These are phyloP conservation scores for human (Homo sapiens) DNA, from an alignment of 2,113 vertebrate species.

Conservation along the genomic window DNA sequence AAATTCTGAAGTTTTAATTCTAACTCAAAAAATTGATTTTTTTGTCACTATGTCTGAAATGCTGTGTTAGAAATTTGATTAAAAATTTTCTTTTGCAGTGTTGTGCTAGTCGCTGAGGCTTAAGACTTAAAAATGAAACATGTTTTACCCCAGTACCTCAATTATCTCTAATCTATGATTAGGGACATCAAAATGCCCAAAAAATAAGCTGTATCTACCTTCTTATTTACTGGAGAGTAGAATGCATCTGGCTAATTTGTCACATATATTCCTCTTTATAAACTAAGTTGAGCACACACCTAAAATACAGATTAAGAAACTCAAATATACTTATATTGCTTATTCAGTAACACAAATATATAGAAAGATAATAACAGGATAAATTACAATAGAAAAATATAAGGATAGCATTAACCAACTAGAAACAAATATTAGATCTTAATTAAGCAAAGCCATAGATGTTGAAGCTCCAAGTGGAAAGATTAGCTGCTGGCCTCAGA, in stretches of 20 bases:
- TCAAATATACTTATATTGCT: neutral
- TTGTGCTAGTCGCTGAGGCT: neutral
- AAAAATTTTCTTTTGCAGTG: constrained; percentile 26
- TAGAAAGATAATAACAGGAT: neutral
- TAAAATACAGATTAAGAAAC: constrained; percentile 22
- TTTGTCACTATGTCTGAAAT: neutral
- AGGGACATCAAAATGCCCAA: neutral
- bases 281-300: neutral
- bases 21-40: constrained; percentile 24
- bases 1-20: constrained; percentile 19
- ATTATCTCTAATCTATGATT: constrained; percentile 27
- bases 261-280: neutral
- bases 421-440: constrained; percentile 1
- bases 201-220: neutral
- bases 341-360: neutral
- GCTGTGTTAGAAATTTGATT: constrained; percentile 36
- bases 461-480: neutral
- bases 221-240: neutral
- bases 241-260: neutral
- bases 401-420: neutral
- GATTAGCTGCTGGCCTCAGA: neutral
- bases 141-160: constrained; percentile 31
- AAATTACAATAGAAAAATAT: neutral
- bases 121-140: neutral
- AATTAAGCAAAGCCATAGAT: neutral